Conservation (phyloP, 2,113 vertebrate genomes). For the Pao palembangensis region DNA sequence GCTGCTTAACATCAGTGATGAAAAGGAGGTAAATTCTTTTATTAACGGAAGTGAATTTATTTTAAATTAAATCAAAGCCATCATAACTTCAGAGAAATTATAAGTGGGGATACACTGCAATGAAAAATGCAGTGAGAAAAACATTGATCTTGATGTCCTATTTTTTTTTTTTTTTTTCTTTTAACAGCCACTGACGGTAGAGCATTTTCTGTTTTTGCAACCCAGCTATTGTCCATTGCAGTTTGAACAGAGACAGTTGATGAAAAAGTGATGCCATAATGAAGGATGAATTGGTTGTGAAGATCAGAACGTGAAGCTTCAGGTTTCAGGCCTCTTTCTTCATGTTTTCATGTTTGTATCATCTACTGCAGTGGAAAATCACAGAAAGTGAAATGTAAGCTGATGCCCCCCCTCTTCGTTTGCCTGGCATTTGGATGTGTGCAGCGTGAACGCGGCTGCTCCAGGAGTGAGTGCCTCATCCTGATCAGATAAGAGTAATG, state of each 20-base stretch:
- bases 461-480: slow-evolving; percentile 53
- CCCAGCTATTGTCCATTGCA: too few species aligned
- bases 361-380: not conserved
- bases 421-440: slow-evolving; percentile 3
- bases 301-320: not conserved
- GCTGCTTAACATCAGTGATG: too few species aligned
- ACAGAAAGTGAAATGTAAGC: not conserved
- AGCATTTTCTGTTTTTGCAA: too few species aligned
- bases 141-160: not conserved
- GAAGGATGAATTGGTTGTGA: not conserved
- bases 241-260: too few species aligned
- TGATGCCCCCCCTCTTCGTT: not conserved
- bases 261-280: not conserved
- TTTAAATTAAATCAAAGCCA: too few species aligned
- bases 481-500: slow-evolving; percentile 77
- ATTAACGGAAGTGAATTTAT: too few species aligned
- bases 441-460: slow-evolving; percentile 39
- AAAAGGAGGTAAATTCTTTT: too few species aligned
- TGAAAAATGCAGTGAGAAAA: not conserved
- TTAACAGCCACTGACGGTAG: not conserved
- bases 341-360: not conserved
- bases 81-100: too few species aligned
- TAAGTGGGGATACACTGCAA: not conserved
- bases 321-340: not conserved
- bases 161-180: not conserved